Percentiles rank a stretch among this genome's conserved stretches.
Conservation (phyloP, 2,113 vertebrate genomes). For the Dermatemys mawii region DNA sequence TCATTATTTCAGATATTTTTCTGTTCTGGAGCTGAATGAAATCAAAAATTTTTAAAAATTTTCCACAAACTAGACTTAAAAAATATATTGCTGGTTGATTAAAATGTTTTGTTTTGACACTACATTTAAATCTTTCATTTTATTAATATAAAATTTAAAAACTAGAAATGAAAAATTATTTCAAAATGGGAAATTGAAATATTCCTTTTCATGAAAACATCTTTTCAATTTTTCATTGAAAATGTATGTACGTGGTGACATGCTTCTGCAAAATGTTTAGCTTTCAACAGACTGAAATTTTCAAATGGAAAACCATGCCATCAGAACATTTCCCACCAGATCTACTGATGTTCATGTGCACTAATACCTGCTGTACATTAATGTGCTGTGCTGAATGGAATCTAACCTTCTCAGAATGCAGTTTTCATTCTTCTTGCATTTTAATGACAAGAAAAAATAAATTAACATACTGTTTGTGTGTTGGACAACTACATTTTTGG, state of each 20-base stretch:
- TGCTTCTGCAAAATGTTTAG: not conserved
- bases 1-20: not conserved
- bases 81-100: not conserved
- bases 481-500: not conserved
- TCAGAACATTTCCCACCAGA: not conserved
- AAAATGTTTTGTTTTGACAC: not conserved
- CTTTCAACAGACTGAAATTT: not conserved
- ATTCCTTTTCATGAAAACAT: not conserved
- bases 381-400: not conserved
- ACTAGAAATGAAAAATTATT: not conserved
- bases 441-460: slow-evolving; percentile 1
- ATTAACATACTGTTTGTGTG: not conserved
- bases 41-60: not conserved
- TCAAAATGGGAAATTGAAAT: not conserved
- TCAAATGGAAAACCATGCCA: not conserved
- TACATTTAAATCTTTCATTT: not conserved
- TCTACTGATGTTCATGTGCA: not conserved
- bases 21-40: not conserved
- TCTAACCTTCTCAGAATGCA: slow-evolving; percentile 8
- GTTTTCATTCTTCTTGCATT: not conserved
- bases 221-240: not conserved
- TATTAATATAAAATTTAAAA: not conserved
- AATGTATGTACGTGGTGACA: fast-evolving
- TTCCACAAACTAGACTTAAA: not conserved
- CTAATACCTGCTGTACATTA: not conserved